Conservation (phyloP, 2,797 vertebrate genomes). For the Notoglanidium macrostoma region DNA sequence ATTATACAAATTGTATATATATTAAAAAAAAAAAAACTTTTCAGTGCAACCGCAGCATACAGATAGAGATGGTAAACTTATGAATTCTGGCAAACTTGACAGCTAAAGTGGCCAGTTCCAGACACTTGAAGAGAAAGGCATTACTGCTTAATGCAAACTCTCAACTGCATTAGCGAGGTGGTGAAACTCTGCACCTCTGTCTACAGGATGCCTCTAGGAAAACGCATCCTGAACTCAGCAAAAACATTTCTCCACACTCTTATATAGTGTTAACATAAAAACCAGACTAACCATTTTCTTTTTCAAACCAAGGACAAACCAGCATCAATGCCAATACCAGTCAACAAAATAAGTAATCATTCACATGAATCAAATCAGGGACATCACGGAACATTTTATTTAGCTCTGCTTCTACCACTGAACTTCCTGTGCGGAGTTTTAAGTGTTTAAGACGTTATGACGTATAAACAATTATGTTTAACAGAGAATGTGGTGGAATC, state of each 20-base stretch:
- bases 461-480: background rate
- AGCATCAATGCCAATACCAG: background rate
- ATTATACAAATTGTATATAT: background rate
- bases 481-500: background rate
- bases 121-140: background rate
- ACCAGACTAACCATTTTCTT: background rate
- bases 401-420: background rate
- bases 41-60: background rate
- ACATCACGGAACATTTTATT: background rate
- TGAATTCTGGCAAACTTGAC: background rate
- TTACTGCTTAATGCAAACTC: background rate
- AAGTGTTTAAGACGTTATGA: background rate
- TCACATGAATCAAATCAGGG: background rate
- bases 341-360: background rate
- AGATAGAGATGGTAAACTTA: background rate
- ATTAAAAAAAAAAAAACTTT: background rate
- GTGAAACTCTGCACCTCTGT: background rate
- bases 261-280: background rate
- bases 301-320: background rate
- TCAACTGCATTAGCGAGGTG: background rate
- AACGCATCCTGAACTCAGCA: background rate
- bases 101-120: background rate
- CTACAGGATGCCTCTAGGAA: background rate
- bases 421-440: background rate
- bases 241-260: background rate